Base-by-base conservation (phyloP, 2,888 invertebrate species). In the Endomychus coccineus region DNA sequence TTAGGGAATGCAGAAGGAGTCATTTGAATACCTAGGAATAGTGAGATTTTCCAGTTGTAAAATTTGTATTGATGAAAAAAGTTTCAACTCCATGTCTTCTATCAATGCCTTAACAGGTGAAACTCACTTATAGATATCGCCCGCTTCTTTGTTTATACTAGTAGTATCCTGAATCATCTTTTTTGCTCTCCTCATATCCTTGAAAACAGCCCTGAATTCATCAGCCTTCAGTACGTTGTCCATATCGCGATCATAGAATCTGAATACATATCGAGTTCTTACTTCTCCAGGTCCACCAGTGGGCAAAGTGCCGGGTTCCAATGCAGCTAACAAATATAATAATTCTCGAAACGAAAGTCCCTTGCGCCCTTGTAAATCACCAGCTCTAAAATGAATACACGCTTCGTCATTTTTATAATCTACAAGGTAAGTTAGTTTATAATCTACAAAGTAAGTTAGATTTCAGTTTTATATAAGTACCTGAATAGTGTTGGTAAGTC, bases 261-360 rank as follows among this genome's bases (percentile, higher is more conserved):
- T 74, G 57, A 66, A 68, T 33, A 69, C 28, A 25, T 25, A 37
- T 29, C 25, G 29, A 12, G 16, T 29, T 27, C 23, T 47, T 59
- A 78, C 66, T 58, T 83, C 82, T 0, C 79, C 81, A 1, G 78
- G 67, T 1, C 77, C 67, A 1, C 78, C 78, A 11, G 59, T 50
- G 60, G 83, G 82, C 61, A 82, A 81, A 1, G 80, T 80, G 21
- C 54, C 58, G 0, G 80, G 79, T 50, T 83, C 83, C 45, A 78
- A 57, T 0, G 78, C 76, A 2, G 80, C 78, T 16, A 75, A 49
- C 54, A 82, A 78, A 44, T 74, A 62, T 44, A 81, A 53, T 42
- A 75, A 60, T 51, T 80, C 78, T 30, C 66, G 51, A 50, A 71
- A 77, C 1, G 74, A 70, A 11, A 80, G 52, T 2, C 73, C 74